Conservation (phyloP, 2,113 vertebrate species). For the Ceyx margarethae region DNA sequence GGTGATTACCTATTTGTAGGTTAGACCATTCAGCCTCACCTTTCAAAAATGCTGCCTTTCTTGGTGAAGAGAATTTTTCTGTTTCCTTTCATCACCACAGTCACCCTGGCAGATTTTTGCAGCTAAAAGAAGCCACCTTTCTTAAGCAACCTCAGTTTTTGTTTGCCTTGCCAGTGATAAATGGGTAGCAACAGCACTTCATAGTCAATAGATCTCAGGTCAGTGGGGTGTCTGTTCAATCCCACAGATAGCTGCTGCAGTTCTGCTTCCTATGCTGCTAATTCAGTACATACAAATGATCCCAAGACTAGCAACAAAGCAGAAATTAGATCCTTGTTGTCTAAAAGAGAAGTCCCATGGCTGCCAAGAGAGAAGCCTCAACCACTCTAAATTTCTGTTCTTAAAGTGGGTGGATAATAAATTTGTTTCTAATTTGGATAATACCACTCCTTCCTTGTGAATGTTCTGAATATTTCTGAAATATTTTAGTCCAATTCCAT, state of each 20-base stretch:
- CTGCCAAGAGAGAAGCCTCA: background rate
- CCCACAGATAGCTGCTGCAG: background rate
- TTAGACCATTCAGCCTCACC: background rate
- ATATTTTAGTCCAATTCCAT: background rate
- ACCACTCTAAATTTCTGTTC: background rate
- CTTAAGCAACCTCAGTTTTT: background rate
- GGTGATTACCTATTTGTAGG: background rate
- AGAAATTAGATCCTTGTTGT: background rate
- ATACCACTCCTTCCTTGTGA: background rate
- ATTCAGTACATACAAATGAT: background rate
- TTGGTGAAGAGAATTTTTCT: background rate
- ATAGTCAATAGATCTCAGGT: background rate
- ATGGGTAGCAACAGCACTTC: background rate
- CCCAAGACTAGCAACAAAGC: background rate
- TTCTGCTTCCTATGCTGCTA: background rate
- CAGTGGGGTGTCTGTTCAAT: background rate
- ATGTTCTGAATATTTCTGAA: background rate
- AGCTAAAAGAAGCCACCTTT: background rate
- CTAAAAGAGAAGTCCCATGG: background rate
- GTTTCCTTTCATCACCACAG: background rate
- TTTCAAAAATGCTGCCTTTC: background rate
- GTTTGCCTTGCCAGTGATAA: background rate
- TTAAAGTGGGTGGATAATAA: background rate
- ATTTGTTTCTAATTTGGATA: background rate
- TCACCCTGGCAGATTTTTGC: background rate